A percentile compares a stretch with the other conserved stretches of the same genome.
Conservation (phyloP, 2,113 vertebrate species). For the western clawed frog (Xenopus tropicalis) region UCB_Xtro_10.0 CM004450.2:143036001-143036500, state of each 20-base stretch:
- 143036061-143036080: constrained; percentile 21
- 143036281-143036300: constrained; percentile 38
- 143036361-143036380: constrained; percentile 23
- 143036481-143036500: constrained; percentile 6
- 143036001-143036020: constrained; percentile 21
- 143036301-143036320: constrained; percentile 43
- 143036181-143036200: too few species aligned
- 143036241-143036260: too few species aligned
- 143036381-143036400: constrained; percentile 21
- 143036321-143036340: constrained; percentile 4
- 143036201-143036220: too few species aligned
- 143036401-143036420: constrained; percentile 18
- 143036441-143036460: constrained; percentile 4
- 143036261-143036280: constrained; percentile 6
- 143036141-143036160: constrained; percentile 29
- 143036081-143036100: constrained; percentile 1
- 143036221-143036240: too few species aligned
- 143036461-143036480: constrained; percentile 30
- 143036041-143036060: constrained; percentile 29
- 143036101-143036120: background rate
- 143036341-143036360: constrained; percentile 38
- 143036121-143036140: background rate
- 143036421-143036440: constrained; percentile 26
- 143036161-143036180: background rate
- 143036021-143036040: constrained; percentile 36